These are phyloP conservation scores for Glareola pratincola DNA, from an alignment of 2,113 vertebrate species.

Conservation along the genomic window DNA sequence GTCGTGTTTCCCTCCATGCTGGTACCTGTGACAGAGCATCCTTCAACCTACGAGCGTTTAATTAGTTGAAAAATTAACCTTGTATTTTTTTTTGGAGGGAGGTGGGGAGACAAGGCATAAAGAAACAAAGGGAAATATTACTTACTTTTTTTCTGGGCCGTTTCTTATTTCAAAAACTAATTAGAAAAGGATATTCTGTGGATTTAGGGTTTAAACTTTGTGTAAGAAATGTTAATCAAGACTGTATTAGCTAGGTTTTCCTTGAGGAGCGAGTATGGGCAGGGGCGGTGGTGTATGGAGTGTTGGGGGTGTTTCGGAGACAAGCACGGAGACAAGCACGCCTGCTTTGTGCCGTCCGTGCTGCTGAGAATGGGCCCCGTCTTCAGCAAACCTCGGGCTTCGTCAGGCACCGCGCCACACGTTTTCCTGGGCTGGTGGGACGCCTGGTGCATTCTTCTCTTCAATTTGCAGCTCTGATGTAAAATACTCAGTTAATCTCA, in stretches of 20 bases:
- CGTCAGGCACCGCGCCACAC: rapidly evolving
- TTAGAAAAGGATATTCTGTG: conserved; percentile 30
- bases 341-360: not conserved
- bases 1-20: not conserved
- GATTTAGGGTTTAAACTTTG: conserved; percentile 36
- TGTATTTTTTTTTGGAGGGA: not conserved
- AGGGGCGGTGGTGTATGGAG: rapidly evolving
- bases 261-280: not conserved
- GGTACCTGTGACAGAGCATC: not conserved
- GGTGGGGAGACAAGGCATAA: not conserved
- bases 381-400: not conserved
- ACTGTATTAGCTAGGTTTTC: conserved; percentile 3
- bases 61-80: not conserved
- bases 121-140: not conserved
- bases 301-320: rapidly evolving
- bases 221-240: conserved; percentile 42
- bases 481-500: not conserved
- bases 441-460: not conserved
- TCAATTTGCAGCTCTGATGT: not conserved
- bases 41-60: not conserved
- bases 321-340: not conserved
- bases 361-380: not conserved
- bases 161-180: conserved; percentile 4
- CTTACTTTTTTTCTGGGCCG: not conserved
- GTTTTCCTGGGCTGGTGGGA: not conserved